These are phyloP conservation scores for Hapalemur alaotrensis DNA, from an alignment of 2,797 vertebrate genomes.

Conservation along the genomic window DNA sequence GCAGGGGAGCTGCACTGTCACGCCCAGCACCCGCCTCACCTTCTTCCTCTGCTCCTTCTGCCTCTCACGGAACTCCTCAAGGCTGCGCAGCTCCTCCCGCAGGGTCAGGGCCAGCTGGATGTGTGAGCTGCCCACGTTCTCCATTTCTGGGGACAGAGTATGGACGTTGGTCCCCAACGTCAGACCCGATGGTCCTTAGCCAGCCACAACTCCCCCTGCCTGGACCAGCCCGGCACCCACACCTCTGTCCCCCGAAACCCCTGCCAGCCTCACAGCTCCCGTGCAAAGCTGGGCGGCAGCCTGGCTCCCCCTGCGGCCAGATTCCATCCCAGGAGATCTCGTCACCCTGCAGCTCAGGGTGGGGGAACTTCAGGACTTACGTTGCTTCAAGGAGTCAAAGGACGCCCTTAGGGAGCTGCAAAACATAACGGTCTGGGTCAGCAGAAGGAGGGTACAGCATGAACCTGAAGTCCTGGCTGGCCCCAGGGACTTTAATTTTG, in stretches of 20 bases:
- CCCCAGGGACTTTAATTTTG: neutral
- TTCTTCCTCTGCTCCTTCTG: constrained; percentile 97
- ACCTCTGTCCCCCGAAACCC: neutral
- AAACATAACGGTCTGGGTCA: constrained; percentile 53
- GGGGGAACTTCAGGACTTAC: constrained; percentile 84
- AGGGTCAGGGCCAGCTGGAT: constrained; percentile 91
- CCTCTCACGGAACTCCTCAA: constrained; percentile 94
- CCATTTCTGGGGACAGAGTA: constrained; percentile 88
- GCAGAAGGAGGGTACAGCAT: neutral
- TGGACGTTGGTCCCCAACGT: neutral
- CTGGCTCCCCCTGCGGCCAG: neutral
- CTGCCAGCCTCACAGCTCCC: neutral
- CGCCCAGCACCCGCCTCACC: constrained; percentile 80
- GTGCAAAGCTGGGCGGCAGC: neutral
- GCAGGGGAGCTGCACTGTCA: fast-evolving
- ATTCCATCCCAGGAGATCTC: neutral
- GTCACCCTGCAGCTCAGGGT: neutral
- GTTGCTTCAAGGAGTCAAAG: constrained; percentile 93
- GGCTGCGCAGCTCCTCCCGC: constrained; percentile 91
- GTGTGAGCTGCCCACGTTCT: constrained; percentile 93
- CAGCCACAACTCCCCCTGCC: neutral
- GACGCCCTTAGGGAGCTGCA: constrained; percentile 92
- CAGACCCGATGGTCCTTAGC: neutral
- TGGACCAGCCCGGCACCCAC: neutral
- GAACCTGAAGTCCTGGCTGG: neutral